phyloP scores from a whole-genome alignment of 2,888 invertebrate genomes.

The Xestia ashworthii region DNA sequence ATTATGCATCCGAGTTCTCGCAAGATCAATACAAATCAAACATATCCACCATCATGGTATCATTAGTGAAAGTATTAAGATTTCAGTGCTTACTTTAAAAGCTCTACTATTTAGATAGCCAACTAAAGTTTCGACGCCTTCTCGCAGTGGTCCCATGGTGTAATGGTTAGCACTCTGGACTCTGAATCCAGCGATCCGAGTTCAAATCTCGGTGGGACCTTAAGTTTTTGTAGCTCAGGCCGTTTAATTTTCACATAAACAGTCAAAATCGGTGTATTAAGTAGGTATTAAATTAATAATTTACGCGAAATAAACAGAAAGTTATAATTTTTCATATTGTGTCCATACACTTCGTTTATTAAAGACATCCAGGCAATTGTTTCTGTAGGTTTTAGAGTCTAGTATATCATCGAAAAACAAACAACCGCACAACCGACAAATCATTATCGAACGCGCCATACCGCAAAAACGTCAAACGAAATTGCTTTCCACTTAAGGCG shows the following conservation, averaged over 20 bases:
- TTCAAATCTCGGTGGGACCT: slow-evolving; percentile 95
- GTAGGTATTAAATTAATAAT: background rate
- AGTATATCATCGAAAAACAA: slow-evolving; percentile 15
- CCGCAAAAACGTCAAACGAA: slow-evolving; percentile 52
- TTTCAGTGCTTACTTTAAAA: background rate
- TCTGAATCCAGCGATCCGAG: slow-evolving; percentile 95
- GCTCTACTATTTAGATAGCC: background rate
- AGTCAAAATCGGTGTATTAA: background rate
- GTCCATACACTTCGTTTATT: background rate
- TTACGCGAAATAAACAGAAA: background rate
- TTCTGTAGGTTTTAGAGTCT: background rate
- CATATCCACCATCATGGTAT: too few relatives aligned
- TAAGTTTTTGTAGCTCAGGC: slow-evolving; percentile 66
- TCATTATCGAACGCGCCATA: slow-evolving; percentile 40
- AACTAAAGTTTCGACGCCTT: background rate
- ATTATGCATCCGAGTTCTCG: background rate
- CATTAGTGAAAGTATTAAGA: slow-evolving; percentile 19
- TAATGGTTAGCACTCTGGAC: slow-evolving; percentile 95
- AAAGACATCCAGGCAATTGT: background rate
- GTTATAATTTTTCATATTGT: background rate
- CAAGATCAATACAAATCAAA: background rate
- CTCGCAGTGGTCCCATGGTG: slow-evolving; percentile 91
- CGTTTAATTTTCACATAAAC: background rate
- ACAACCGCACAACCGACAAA: slow-evolving; percentile 26
- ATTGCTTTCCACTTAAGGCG: slow-evolving; percentile 62